phyloP scores from a whole-genome alignment of 2,797 vertebrate genomes.

The Thunnus albacares region DNA sequence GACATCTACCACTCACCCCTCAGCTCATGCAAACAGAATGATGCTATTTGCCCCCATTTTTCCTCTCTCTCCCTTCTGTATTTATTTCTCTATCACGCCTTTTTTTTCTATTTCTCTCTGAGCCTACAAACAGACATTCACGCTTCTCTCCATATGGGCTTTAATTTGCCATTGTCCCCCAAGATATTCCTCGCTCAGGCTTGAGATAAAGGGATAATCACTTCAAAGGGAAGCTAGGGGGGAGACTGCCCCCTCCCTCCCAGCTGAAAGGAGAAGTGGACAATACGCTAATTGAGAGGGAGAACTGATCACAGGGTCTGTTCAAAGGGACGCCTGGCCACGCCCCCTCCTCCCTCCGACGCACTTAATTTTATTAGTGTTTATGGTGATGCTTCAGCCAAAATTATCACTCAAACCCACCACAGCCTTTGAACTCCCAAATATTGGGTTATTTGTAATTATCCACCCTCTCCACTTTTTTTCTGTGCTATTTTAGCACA shows the following conservation, averaged over 20 bases:
- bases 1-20: conserved; percentile 68
- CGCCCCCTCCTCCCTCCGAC: conserved; percentile 88
- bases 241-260: conserved; percentile 85
- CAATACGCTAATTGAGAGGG: conserved; percentile 99
- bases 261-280: conserved; percentile 95
- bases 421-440: conserved; percentile 84
- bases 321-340: conserved; percentile 92
- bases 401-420: conserved; percentile 83
- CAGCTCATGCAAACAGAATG: conserved; percentile 67
- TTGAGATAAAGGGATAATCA: conserved; percentile 99
- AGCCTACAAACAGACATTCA: conserved; percentile 88
- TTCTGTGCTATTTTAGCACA: conserved; percentile 61
- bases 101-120: conserved; percentile 63
- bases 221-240: conserved; percentile 96
- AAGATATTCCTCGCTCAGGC: conserved; percentile 94
- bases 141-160: conserved; percentile 89
- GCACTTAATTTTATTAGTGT: conserved; percentile 99
- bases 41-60: conserved; percentile 55
- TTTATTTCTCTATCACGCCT: conserved; percentile 69
- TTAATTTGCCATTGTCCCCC: conserved; percentile 94
- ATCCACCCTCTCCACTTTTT: conserved; percentile 73
- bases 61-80: conserved; percentile 31
- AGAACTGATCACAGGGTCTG: conserved; percentile 96
- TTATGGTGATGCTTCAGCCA: conserved; percentile 89
- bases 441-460: conserved; percentile 84